Evolutionary conservation across 1,140 invertebrate genomes (phyloP), one percentile per base, ranked within the genome.

Genomic region (Diabrotica undecimpunctata): DNA sequence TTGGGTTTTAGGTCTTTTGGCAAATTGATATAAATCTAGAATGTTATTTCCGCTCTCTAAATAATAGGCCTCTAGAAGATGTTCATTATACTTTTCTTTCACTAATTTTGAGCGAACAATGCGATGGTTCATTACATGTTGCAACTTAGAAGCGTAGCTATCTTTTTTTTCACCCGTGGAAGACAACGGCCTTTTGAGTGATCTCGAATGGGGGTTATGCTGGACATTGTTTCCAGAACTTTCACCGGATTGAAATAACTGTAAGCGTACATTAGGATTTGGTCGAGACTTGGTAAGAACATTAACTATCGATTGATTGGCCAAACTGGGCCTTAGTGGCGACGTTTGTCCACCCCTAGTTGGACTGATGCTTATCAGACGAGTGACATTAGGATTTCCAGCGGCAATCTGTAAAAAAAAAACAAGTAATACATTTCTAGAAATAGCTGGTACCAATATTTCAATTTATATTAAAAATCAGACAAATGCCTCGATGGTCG

Each of bases 21-120:
- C 87, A 90, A 92, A 96, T 39, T 83, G 79, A 71, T 86, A 84
- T 78, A 89, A 93, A 76, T 96, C 94, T 85, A 94, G 90, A 80
- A 95, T 87, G 79, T 94, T 94, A 46, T 91, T 91, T 66, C 90
- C 89, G 72, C 85, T 86, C 80, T 94, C 89, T 52, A 96, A 83
- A 79, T 92, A 95, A 82, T 89, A 96, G 59, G 90, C 80, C 81
- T 96, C 94, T 56, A 90, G 85, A 68, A 91, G 83, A 79, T 90
- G 87, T 75, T 95, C 93, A 70, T 87, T 85, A 79, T 93, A 93
- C 75, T 86, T 85, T 55, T 78, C 77, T 61, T 76, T 77, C 7
- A 78, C 68, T 7, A 78, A 66, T 61, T 78, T 79, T 5, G 77
- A 77, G 13, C 73, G 66, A 11, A 79, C 76, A 64, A 77, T 76